Evolutionary conservation across 2,797 vertebrate genomes (phyloP).

Genomic region (Pangasius mekongensis): DNA sequence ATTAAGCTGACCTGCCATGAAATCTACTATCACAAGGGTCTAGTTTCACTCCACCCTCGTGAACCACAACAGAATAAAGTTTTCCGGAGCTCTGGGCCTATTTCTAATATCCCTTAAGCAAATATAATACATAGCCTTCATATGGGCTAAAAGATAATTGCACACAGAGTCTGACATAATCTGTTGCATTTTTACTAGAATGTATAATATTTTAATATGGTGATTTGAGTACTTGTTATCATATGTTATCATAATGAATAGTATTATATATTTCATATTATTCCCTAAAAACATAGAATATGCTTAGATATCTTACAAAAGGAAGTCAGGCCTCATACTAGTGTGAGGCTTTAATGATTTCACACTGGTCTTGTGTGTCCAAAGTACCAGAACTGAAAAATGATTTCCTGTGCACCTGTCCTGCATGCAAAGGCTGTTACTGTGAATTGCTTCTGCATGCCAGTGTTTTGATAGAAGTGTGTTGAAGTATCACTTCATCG

Average conservation of each 20-base stretch:
- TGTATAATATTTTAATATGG: neutral
- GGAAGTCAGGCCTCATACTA: neutral
- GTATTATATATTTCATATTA: neutral
- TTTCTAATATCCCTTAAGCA: neutral
- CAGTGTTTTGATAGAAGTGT: neutral
- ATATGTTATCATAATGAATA: neutral
- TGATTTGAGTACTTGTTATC: neutral
- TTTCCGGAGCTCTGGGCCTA: neutral
- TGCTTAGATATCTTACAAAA: neutral
- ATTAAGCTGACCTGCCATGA: conserved; percentile 65
- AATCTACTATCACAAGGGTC: conserved; percentile 62
- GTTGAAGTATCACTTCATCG: neutral
- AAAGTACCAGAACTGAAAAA: conserved; percentile 30
- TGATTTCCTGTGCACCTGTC: conserved; percentile 33
- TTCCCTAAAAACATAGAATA: neutral
- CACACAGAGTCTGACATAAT: neutral
- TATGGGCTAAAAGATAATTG: neutral
- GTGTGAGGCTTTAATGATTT: conserved; percentile 1
- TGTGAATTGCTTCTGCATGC: neutral
- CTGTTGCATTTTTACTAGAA: neutral
- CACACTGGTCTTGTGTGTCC: conserved; percentile 8
- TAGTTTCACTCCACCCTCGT: conserved; percentile 46
- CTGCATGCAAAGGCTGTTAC: conserved; percentile 19
- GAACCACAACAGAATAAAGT: conserved; percentile 13
- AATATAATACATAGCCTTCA: neutral